phyloP scores from a whole-genome alignment of 2,797 vertebrate species.

The Limosa lapponica region DNA sequence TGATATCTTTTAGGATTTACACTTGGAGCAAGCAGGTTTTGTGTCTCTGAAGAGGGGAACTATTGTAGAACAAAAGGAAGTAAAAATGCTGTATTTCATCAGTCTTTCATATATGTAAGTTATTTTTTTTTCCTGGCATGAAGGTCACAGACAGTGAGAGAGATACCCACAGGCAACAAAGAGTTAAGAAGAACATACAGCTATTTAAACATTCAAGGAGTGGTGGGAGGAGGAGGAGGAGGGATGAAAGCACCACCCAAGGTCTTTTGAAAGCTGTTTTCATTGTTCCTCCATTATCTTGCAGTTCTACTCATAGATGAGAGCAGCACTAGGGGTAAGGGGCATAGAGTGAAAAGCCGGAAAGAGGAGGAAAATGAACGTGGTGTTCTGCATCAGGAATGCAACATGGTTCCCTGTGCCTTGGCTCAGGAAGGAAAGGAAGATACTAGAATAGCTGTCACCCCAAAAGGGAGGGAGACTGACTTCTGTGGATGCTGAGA shows the following conservation, averaged over 20 bases:
- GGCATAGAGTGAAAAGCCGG: background rate
- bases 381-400: background rate
- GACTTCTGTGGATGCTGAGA: background rate
- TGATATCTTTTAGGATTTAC: background rate
- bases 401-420: accelerated
- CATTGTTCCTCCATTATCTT: background rate
- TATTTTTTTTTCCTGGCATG: background rate
- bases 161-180: background rate
- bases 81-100: background rate
- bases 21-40: background rate
- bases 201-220: background rate
- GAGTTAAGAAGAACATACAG: background rate
- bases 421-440: background rate
- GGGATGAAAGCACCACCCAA: background rate
- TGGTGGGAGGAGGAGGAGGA: background rate
- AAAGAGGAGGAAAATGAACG: background rate
- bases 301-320: background rate
- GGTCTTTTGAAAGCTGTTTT: background rate
- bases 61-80: background rate
- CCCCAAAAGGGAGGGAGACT: background rate
- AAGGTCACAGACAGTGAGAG: background rate
- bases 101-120: background rate
- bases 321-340: background rate
- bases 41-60: background rate
- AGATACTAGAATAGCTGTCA: background rate